These are phyloP conservation scores for Cheilosia soror DNA, from an alignment of 2,888 invertebrate species.

Conservation along the genomic window DNA sequence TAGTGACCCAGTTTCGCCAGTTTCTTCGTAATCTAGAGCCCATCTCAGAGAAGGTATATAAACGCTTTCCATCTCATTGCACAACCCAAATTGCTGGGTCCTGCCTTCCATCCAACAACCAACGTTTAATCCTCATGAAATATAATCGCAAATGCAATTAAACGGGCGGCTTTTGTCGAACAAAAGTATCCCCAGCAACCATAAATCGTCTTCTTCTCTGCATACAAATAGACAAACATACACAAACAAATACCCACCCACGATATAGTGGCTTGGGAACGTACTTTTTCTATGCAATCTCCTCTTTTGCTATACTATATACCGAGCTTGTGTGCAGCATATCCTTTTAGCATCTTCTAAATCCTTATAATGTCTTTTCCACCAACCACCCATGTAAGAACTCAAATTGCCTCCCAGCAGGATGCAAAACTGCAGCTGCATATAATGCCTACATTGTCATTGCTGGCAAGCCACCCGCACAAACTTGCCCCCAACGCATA, in stretches of 20 bases:
- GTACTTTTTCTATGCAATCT: constrained; percentile 46
- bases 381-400: constrained; percentile 43
- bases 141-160: constrained; percentile 75
- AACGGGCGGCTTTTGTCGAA: constrained; percentile 71
- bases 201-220: constrained; percentile 57
- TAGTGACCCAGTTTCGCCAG: constrained; percentile 62
- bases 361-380: constrained; percentile 60
- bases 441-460: constrained; percentile 61
- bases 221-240: constrained; percentile 36
- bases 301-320: not conserved
- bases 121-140: constrained; percentile 72
- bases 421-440: constrained; percentile 46
- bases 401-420: constrained; percentile 65
- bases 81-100: constrained; percentile 44
- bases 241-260: constrained; percentile 3
- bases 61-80: constrained; percentile 59
- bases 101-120: not conserved
- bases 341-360: constrained; percentile 70
- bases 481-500: not conserved
- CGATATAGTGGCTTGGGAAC: constrained; percentile 33
- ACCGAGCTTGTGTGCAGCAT: constrained; percentile 30
- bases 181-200: constrained; percentile 65
- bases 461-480: constrained; percentile 9
- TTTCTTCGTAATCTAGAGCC: not conserved
- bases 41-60: not conserved